Percentiles rank a stretch among this genome's conserved stretches.
Conservation (phyloP, 1,140 invertebrate species). For the Eupeodes corollae region DNA sequence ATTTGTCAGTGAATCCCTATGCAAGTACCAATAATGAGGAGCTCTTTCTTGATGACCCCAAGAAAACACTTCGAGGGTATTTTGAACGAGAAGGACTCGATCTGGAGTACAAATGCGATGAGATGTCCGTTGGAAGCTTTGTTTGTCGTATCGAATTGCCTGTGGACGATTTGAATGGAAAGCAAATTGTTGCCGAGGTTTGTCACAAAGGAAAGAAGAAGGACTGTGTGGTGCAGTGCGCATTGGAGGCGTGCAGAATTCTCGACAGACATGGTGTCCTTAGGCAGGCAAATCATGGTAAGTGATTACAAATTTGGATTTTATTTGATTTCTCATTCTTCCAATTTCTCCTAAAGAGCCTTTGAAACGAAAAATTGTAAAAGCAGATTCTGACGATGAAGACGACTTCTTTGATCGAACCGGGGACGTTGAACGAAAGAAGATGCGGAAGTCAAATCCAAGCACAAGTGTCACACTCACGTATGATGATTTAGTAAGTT, state of each 20-base stretch:
- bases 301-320: constrained; percentile 16
- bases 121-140: constrained; percentile 70
- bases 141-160: constrained; percentile 56
- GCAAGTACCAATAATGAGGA: constrained; percentile 73
- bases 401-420: constrained; percentile 93
- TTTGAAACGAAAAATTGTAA: constrained; percentile 49
- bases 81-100: constrained; percentile 89
- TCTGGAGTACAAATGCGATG: constrained; percentile 72
- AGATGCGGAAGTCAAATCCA: constrained; percentile 53
- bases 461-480: constrained; percentile 46
- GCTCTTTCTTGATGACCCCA: constrained; percentile 85
- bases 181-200: constrained; percentile 68
- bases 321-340: neutral
- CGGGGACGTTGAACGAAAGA: constrained; percentile 80
- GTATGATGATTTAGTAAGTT: constrained; percentile 65
- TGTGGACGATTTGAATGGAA: constrained; percentile 63
- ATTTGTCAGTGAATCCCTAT: constrained; percentile 71
- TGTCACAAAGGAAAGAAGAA: constrained; percentile 87
- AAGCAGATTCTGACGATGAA: constrained; percentile 79
- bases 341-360: constrained; percentile 25
- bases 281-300: constrained; percentile 58
- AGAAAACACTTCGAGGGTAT: constrained; percentile 86
- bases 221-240: constrained; percentile 85
- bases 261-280: constrained; percentile 74
- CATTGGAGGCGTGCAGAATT: constrained; percentile 85